Percentiles rank a stretch among this genome's conserved stretches.
Conservation (phyloP, 1,140 invertebrate species). For the Dendrolimus punctatus region DNA sequence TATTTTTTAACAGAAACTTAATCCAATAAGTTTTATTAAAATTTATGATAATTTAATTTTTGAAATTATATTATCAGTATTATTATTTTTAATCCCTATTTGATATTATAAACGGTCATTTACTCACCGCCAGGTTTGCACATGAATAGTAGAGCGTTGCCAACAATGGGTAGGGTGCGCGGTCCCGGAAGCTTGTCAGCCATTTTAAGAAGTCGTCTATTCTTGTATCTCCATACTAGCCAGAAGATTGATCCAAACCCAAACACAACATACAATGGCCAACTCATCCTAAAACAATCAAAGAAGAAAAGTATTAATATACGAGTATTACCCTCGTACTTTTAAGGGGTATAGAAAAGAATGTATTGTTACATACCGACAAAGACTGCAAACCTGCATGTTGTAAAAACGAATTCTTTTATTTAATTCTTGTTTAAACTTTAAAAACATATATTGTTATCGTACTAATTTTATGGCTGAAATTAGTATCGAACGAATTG, state of each 20-base stretch:
- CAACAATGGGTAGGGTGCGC: constrained; percentile 6
- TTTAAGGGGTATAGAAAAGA: too few species aligned
- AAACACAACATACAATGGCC: constrained; percentile 3
- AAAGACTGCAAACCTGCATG: too few species aligned
- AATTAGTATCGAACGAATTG: too few species aligned
- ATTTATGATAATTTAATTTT: background rate
- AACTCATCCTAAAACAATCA: constrained; percentile 8
- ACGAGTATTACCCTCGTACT: too few species aligned
- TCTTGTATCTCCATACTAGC: constrained; percentile 11
- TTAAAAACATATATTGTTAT: too few species aligned
- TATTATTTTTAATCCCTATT: background rate
- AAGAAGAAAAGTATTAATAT: background rate
- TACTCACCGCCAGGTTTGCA: constrained; percentile 11
- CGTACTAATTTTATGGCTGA: too few species aligned
- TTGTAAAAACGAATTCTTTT: too few species aligned
- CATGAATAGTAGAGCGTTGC: constrained; percentile 14
- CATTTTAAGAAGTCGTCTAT: constrained; percentile 12
- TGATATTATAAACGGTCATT: background rate
- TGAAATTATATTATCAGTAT: too few species aligned
- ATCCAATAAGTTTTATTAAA: background rate
- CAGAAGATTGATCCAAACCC: constrained; percentile 4
- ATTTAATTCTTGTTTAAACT: too few species aligned
- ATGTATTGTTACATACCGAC: too few species aligned
- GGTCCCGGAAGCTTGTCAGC: constrained; percentile 12
- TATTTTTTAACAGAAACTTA: background rate